Evolutionary conservation across 2,888 invertebrate genomes (phyloP), one percentile per base, ranked within the genome.

Genomic region (Sarcophaga caerulescens): DNA sequence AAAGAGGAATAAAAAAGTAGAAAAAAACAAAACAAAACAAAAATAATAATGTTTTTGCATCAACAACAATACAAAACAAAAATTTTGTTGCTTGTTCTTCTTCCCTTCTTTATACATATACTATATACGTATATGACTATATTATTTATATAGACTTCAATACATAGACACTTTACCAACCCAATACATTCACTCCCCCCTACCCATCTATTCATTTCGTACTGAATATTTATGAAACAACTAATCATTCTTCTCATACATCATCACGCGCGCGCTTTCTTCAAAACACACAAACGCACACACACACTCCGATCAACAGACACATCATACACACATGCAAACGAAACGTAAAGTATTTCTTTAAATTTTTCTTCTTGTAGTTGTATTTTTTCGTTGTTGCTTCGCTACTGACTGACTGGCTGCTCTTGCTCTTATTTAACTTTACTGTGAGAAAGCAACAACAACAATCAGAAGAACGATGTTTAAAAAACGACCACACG

Each of bases 191-290:
- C 25, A 66, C 73, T 35, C 12, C 35, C 35, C 14, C 17, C 23
- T 62, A 69, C 70, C 47, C 60, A 2, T 11, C 45, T 60, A 76
- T 4, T 45, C 62, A 21, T 10, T 8, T 35, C 8, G 2, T 35
- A 10, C 10, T 66, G 35, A 65, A 17, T 19, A 66, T 44, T 17
- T 60, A 11, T 60, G 11, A 19, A 21, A 66, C 21, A 63, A 74
- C 59, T 57, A 71, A 79, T 63, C 71, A 77, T 25, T 62, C 76
- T 81, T 45, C 12, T 71, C 81, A 84, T 81, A 86, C 81, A 86
- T 85, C 83, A 86, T 84, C 86, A 86, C 86, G 86, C 86, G 86
- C 86, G 86, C 86, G 86, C 86, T 86, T 86, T 86, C 86, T 86
- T 75, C 23, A 81, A 78, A 84, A 70, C 65, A 19, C 62, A 73